phyloP scores from a whole-genome alignment of 2,797 vertebrate species.

The Pseudochirops corinnae region DNA sequence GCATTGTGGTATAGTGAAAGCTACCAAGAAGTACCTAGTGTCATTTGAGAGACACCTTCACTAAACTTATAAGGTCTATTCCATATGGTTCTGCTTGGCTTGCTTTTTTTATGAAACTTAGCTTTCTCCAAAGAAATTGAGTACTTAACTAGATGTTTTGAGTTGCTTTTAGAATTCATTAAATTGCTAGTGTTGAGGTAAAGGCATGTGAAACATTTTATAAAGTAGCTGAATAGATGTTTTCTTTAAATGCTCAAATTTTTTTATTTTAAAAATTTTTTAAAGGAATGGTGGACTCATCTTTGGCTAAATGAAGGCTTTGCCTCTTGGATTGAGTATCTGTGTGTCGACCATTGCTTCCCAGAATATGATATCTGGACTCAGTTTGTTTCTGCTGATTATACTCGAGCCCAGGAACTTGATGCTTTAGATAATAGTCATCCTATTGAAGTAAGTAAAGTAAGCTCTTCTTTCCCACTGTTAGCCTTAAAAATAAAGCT shows the following conservation, averaged over 20 bases:
- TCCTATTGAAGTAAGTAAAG: conserved; percentile 93
- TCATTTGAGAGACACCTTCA: conserved; percentile 48
- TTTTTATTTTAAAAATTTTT: conserved; percentile 16
- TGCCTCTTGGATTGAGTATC: conserved; percentile 99
- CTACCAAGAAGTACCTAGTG: conserved; percentile 25
- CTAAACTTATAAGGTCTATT: background rate
- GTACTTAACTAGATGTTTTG: conserved; percentile 51
- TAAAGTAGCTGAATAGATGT: conserved; percentile 47
- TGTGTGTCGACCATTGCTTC: conserved; percentile 99
- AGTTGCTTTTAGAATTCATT: conserved; percentile 57
- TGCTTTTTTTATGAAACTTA: conserved; percentile 31
- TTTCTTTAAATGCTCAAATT: conserved; percentile 12
- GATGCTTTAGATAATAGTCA: conserved; percentile 99
- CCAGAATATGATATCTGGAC: conserved; percentile 99
- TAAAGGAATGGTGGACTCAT: conserved; percentile 99
- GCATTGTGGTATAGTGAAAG: conserved; percentile 29
- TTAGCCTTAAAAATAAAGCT: conserved; percentile 14
- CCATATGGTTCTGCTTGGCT: conserved; percentile 27
- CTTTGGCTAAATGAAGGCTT: conserved; percentile 99
- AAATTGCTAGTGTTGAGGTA: conserved; percentile 44
- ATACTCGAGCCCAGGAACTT: conserved; percentile 96
- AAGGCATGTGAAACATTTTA: conserved; percentile 31
- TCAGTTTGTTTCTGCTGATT: conserved; percentile 98
- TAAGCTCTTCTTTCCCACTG: conserved; percentile 33
- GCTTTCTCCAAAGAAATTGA: conserved; percentile 35